Conservation (phyloP, 1,140 invertebrate species). For the Centruroides sculpturatus region DNA sequence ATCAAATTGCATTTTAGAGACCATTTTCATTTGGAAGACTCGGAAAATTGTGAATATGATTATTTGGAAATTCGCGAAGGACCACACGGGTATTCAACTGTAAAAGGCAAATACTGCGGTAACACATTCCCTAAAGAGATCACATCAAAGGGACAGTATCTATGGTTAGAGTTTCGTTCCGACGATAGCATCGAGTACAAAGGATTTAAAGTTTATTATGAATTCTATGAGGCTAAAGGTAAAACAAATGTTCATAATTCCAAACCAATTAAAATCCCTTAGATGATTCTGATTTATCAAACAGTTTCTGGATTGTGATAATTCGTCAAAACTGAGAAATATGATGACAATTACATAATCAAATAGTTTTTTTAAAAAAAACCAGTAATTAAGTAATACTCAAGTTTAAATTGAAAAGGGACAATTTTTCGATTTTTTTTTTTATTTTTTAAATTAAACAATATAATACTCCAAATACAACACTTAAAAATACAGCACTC, state of each 20-base stretch:
- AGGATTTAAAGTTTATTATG: slow-evolving; percentile 66
- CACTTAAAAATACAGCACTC: no score
- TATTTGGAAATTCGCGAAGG: slow-evolving; percentile 65
- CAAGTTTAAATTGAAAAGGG: no score
- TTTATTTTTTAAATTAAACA: no score
- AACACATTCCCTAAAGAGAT: slow-evolving; percentile 58
- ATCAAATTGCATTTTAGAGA: slow-evolving; percentile 68
- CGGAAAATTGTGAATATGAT: slow-evolving; percentile 60
- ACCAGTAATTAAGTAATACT: no score
- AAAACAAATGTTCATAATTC: background rate
- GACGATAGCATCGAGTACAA: slow-evolving; percentile 68
- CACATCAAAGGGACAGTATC: slow-evolving; percentile 52
- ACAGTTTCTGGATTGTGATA: no score
- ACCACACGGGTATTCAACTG: slow-evolving; percentile 60
- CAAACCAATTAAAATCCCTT: background rate
- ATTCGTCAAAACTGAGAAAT: no score
- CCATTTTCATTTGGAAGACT: slow-evolving; percentile 58
- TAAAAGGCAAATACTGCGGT: slow-evolving; percentile 55
- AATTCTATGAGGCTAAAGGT: slow-evolving; percentile 36
- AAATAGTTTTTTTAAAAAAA: no score
- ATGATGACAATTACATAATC: no score
- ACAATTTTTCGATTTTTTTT: no score
- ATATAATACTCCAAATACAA: no score
- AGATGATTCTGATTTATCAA: background rate
- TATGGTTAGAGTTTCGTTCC: slow-evolving; percentile 71